These are phyloP conservation scores for Agapornis roseicollis DNA, from an alignment of 2,113 vertebrate species.

Conservation along the genomic window DNA sequence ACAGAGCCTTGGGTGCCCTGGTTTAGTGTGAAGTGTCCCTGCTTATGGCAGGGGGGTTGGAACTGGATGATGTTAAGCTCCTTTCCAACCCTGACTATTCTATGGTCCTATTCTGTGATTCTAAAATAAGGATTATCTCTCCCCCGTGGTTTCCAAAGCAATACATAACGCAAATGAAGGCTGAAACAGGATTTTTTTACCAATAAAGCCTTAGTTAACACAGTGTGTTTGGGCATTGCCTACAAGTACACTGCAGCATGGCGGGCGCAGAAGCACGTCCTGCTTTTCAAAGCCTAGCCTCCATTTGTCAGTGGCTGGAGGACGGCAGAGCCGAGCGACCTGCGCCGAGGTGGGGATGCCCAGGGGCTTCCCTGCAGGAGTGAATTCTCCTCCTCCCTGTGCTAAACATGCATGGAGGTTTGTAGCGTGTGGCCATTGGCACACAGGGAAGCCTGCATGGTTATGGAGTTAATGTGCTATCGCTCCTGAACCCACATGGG, in stretches of 20 bases:
- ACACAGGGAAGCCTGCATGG: accelerated
- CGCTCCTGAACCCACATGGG: not conserved
- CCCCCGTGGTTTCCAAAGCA: not conserved
- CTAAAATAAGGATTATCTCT: not conserved
- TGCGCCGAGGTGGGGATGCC: not conserved
- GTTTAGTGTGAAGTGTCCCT: too few relatives aligned
- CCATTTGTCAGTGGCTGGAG: not conserved
- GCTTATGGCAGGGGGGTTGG: too few relatives aligned
- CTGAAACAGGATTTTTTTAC: not conserved
- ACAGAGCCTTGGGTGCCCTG: too few relatives aligned
- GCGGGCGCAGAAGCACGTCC: not conserved
- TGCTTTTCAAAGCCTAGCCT: accelerated
- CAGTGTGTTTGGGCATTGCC: not conserved
- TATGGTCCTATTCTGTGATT: too few relatives aligned
- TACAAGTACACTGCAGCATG: not conserved
- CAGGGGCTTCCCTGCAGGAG: not conserved
- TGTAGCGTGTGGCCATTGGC: not conserved
- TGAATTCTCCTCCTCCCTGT: not conserved
- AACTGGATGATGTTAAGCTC: too few relatives aligned
- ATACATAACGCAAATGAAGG: not conserved
- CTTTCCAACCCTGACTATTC: too few relatives aligned
- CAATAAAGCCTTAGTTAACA: not conserved
- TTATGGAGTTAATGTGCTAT: accelerated
- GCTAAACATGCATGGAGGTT: not conserved
- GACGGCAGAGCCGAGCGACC: not conserved